Evolutionary conservation across 2,797 vertebrate genomes (phyloP).

Genomic region (Bovichtus variegatus): DNA sequence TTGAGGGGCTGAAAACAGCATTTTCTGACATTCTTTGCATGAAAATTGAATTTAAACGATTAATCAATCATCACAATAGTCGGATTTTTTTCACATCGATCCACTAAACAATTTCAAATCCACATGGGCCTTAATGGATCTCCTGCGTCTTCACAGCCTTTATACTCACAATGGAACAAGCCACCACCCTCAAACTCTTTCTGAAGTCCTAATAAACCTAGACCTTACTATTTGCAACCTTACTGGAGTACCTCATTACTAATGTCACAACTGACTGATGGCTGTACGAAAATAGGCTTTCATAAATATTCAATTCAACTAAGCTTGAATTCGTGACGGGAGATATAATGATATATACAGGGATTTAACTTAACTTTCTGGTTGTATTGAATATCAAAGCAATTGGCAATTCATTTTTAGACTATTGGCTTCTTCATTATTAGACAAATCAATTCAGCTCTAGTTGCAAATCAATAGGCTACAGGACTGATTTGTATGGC

Average conservation of each 20-base stretch:
- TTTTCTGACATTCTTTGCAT: no score
- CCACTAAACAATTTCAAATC: background rate
- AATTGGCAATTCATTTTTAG: background rate
- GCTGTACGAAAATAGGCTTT: no score
- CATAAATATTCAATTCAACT: slow-evolving; percentile 41
- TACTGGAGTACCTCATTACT: slow-evolving; percentile 6
- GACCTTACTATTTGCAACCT: background rate
- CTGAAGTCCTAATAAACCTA: background rate
- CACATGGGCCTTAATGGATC: no score
- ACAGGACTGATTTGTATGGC: background rate
- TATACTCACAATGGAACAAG: background rate
- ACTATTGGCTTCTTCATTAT: background rate
- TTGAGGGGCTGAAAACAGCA: no score
- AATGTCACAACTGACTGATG: slow-evolving; percentile 7
- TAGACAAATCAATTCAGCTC: background rate
- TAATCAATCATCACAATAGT: no score
- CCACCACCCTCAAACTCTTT: background rate
- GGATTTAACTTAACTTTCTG: no score
- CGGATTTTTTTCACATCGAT: no score
- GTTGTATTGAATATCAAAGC: background rate
- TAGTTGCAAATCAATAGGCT: background rate
- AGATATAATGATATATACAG: background rate
- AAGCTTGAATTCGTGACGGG: background rate
- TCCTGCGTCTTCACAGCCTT: background rate
- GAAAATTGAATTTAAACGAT: no score